Evolutionary conservation across 2,113 vertebrate genomes (phyloP).

Genomic region (Hydrolagus affinis): DNA sequence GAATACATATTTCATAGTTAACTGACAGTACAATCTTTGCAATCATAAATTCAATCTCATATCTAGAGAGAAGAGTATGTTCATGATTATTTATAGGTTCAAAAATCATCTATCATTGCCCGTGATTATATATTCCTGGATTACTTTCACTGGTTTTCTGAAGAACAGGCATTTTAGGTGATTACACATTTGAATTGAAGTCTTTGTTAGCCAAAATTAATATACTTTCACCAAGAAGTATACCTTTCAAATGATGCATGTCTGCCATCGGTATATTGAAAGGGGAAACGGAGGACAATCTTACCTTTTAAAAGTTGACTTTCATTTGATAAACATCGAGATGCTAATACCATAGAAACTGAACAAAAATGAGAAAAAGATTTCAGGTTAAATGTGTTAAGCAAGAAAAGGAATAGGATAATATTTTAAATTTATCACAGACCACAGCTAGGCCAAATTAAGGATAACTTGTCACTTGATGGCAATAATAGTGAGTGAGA

Average conservation of each 20-base stretch:
- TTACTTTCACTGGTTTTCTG: not conserved
- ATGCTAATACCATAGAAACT: not conserved
- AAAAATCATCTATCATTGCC: not conserved
- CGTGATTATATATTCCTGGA: not conserved
- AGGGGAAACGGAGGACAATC: not conserved
- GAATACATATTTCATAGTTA: not conserved
- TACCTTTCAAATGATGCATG: not conserved
- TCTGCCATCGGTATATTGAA: not conserved
- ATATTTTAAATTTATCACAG: too few species aligned
- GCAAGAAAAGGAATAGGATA: not conserved
- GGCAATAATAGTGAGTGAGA: too few species aligned
- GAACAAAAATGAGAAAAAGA: not conserved
- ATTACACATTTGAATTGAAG: not conserved
- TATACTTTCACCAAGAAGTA: not conserved
- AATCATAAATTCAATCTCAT: not conserved
- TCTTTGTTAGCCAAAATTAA: not conserved
- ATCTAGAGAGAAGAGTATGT: not conserved
- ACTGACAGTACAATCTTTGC: not conserved
- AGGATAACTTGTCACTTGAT: too few species aligned
- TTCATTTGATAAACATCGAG: not conserved
- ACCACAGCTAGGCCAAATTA: not conserved
- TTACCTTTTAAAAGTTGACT: not conserved
- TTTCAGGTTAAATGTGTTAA: not conserved
- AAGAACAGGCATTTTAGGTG: not conserved
- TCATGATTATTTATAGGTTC: not conserved